Evolutionary conservation across 2,888 invertebrate species (phyloP).

Genomic region (Agrotis clavis): DNA sequence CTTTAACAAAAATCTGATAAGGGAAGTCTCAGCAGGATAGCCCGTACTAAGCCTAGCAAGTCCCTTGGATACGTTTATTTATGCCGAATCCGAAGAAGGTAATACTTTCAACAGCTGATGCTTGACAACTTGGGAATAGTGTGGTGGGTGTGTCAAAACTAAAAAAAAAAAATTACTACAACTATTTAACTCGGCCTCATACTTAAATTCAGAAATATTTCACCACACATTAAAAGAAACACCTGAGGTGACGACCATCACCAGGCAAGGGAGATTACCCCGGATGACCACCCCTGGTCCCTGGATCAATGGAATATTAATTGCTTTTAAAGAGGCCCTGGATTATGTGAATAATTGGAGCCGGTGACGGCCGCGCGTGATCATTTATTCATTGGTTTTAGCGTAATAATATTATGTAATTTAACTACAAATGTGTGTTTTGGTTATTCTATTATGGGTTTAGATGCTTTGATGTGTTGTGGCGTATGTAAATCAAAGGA

Average conservation of each 20-base stretch:
- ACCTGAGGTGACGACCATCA: constrained; percentile 63
- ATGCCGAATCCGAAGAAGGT: too few species aligned
- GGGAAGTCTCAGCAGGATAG: too few species aligned
- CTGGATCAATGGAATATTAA: constrained; percentile 84
- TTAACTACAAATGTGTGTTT: constrained; percentile 44
- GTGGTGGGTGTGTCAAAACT: too few species aligned
- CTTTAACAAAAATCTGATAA: too few species aligned
- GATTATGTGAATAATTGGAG: constrained; percentile 86
- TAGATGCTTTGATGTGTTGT: neutral
- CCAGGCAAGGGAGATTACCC: constrained; percentile 65
- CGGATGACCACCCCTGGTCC: constrained; percentile 55
- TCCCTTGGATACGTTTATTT: too few species aligned
- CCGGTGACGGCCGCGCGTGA: constrained; percentile 72
- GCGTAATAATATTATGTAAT: constrained; percentile 59
- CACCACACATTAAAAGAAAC: neutral
- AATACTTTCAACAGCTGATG: too few species aligned
- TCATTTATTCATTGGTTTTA: constrained; percentile 67
- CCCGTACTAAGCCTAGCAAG: too few species aligned
- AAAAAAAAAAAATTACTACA: too few species aligned
- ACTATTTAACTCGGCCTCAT: too few species aligned
- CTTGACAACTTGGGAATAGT: too few species aligned
- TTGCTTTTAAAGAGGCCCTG: constrained; percentile 84
- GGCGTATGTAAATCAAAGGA: too few species aligned
- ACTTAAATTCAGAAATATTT: too few species aligned
- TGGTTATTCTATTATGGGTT: constrained; percentile 31